Evolutionary conservation across 2,888 invertebrate species (phyloP).

Genomic region (Liposcelis brunnea): DNA sequence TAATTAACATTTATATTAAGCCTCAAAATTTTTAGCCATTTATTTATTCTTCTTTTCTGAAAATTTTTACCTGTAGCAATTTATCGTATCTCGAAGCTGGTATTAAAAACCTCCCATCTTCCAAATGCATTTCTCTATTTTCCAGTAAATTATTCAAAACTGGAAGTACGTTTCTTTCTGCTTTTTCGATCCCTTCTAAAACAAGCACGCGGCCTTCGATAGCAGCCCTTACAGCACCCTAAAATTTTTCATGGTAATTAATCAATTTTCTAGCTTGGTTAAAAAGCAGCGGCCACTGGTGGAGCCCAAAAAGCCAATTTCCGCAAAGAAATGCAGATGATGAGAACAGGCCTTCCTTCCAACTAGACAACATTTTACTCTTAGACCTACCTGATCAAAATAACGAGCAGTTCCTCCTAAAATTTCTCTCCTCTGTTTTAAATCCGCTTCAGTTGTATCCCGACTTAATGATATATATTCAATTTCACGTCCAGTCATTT

Average conservation of each 20-base stretch:
- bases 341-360: too few relatives aligned
- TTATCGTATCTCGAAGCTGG: conserved; percentile 80
- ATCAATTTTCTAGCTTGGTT: conserved; percentile 1
- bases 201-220: conserved; percentile 72
- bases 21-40: neutral
- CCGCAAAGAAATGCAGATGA: too few relatives aligned
- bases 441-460: conserved; percentile 92
- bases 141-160: conserved; percentile 91
- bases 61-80: conserved; percentile 47
- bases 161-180: conserved; percentile 90
- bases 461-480: conserved; percentile 88
- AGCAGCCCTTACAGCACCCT: conserved; percentile 90
- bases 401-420: conserved; percentile 72
- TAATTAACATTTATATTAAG: conserved; percentile 17
- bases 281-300: conserved; percentile 12
- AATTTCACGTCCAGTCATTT: conserved; percentile 73
- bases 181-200: conserved; percentile 93
- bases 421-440: conserved; percentile 91
- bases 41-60: neutral
- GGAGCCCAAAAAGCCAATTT: too few relatives aligned
- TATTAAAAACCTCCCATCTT: conserved; percentile 88
- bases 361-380: too few relatives aligned
- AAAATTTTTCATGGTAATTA: conserved; percentile 18
- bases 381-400: conserved; percentile 87
- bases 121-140: conserved; percentile 95